Conservation (phyloP, 1,140 invertebrate genomes). For the Drosophila albomicans region DNA sequence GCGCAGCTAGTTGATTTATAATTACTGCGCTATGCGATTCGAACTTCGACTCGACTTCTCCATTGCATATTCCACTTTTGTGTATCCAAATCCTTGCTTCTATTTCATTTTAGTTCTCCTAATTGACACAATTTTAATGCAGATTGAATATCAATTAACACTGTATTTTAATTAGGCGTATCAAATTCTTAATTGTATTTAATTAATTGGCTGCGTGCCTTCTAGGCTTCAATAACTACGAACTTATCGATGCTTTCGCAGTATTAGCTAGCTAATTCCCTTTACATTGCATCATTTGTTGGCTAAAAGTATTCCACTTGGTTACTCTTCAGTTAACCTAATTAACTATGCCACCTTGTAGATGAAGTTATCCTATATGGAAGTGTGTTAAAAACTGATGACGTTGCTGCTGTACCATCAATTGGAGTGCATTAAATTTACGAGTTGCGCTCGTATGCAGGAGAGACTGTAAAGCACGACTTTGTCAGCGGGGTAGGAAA, state of each 20-base stretch:
- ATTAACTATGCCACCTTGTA: neutral
- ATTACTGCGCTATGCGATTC: slow-evolving; percentile 53
- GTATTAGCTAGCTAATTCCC: too few species aligned
- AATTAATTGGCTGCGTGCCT: slow-evolving; percentile 7
- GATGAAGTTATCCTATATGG: neutral
- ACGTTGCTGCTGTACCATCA: neutral
- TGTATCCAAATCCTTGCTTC: neutral
- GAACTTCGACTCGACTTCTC: slow-evolving; percentile 10
- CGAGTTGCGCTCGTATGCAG: slow-evolving; percentile 24
- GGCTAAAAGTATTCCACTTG: too few species aligned
- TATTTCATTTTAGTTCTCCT: neutral
- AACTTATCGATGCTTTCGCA: too few species aligned
- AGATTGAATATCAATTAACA: neutral
- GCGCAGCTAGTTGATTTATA: slow-evolving; percentile 77
- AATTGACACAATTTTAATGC: slow-evolving; percentile 37
- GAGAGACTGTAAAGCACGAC: slow-evolving; percentile 30
- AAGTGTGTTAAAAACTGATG: neutral
- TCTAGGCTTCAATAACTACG: too few species aligned
- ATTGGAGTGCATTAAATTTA: slow-evolving; percentile 46
- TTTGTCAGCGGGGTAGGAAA: slow-evolving; percentile 43
- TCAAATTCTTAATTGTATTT: slow-evolving; percentile 10
- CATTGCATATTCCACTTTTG: slow-evolving; percentile 7
- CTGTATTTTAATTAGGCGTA: neutral
- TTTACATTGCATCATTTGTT: neutral
- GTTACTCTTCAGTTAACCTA: neutral